These are phyloP conservation scores for Limenitis arthemis DNA, from an alignment of 2,888 invertebrate species.

Conservation along the genomic window DNA sequence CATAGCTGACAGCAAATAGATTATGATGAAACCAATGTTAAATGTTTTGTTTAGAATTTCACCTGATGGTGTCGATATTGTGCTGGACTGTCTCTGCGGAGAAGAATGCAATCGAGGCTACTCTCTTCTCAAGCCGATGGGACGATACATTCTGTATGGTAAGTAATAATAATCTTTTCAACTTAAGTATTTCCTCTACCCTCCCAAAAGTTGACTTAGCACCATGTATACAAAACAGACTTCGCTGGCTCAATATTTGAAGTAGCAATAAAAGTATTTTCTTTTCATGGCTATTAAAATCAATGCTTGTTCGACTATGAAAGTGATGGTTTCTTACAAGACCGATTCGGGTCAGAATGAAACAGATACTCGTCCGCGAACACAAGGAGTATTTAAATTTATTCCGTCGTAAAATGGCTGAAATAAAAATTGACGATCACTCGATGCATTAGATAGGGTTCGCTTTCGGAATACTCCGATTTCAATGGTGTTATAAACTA, in stretches of 20 bases:
- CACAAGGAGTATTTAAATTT: slow-evolving; percentile 16
- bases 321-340: slow-evolving; percentile 8
- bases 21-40: background rate
- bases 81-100: slow-evolving; percentile 90
- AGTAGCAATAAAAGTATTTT: slow-evolving; percentile 13
- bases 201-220: no score
- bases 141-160: slow-evolving; percentile 90
- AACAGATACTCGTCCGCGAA: slow-evolving; percentile 13
- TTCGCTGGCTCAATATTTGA: background rate
- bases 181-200: background rate
- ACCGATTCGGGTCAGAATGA: slow-evolving; percentile 14
- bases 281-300: slow-evolving; percentile 7
- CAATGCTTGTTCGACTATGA: slow-evolving; percentile 7
- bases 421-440: slow-evolving; percentile 13
- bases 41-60: slow-evolving; percentile 64
- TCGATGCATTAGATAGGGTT: background rate
- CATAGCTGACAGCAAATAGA: no score
- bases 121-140: slow-evolving; percentile 87
- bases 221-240: background rate
- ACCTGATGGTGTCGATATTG: slow-evolving; percentile 87
- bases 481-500: background rate
- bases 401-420: slow-evolving; percentile 18
- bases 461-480: no score
- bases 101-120: slow-evolving; percentile 92
- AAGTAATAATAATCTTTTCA: slow-evolving; percentile 28